Conservation (phyloP, 2,797 vertebrate species). For the Hephaestus fuliginosus region DNA sequence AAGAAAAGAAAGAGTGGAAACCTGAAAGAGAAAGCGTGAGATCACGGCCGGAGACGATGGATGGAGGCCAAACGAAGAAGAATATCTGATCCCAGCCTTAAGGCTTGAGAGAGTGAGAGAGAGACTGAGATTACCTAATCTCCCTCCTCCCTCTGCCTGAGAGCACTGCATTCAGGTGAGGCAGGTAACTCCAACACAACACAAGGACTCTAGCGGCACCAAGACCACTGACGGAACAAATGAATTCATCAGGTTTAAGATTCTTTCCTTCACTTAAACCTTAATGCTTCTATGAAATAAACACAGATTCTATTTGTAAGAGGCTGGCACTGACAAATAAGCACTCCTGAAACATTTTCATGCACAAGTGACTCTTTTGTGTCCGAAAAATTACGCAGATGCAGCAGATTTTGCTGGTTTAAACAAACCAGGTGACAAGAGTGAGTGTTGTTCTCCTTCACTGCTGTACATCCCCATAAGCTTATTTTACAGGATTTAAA, state of each 20-base stretch:
- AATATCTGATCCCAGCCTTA: slow-evolving; percentile 75
- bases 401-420: background rate
- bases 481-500: background rate
- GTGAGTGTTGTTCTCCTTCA: background rate
- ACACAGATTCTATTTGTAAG: background rate
- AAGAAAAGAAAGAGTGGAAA: slow-evolving; percentile 3
- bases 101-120: slow-evolving; percentile 57
- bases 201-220: slow-evolving; percentile 57
- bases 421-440: background rate
- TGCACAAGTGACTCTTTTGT: too few species aligned
- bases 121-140: slow-evolving; percentile 72
- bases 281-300: background rate
- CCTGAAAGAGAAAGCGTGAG: slow-evolving; percentile 67
- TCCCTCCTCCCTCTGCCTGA: slow-evolving; percentile 35
- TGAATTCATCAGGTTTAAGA: slow-evolving; percentile 5
- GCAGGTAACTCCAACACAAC: slow-evolving; percentile 40
- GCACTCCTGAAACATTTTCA: too few species aligned
- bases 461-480: too few species aligned
- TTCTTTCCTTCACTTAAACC: background rate
- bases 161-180: slow-evolving; percentile 38
- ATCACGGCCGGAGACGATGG: slow-evolving; percentile 69
- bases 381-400: too few species aligned
- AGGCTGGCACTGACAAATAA: background rate
- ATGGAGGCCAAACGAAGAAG: slow-evolving; percentile 64
- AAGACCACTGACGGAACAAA: slow-evolving; percentile 21